Percentiles rank a stretch among this genome's conserved stretches.
Evolutionary conservation across 2,113 vertebrate species (phyloP).

Genomic region (Serilophus lunatus): DNA sequence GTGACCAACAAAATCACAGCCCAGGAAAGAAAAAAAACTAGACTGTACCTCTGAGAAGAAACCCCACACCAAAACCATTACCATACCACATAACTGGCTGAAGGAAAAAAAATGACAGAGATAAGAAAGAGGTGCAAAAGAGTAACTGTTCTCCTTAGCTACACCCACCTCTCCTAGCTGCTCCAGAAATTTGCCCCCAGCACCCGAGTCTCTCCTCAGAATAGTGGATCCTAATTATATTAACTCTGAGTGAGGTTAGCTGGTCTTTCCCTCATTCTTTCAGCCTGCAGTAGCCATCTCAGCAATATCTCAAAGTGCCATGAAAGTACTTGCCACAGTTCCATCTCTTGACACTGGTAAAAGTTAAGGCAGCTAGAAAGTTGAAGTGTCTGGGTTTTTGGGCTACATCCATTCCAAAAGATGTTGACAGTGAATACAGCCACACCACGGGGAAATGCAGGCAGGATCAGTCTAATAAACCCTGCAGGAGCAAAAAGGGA

Average conservation of each 20-base stretch:
- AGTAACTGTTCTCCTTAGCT: neutral
- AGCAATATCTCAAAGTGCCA: neutral
- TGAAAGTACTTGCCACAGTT: neutral
- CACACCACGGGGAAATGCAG: neutral
- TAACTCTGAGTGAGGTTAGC: neutral
- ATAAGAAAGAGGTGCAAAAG: neutral
- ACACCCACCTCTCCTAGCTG: neutral
- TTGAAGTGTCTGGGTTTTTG: fast-evolving
- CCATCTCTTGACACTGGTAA: neutral
- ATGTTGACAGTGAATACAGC: neutral
- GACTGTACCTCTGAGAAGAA: neutral
- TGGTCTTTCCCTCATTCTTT: neutral
- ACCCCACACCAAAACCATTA: neutral
- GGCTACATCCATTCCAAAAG: neutral
- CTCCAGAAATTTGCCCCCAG: neutral
- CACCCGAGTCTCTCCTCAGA: neutral
- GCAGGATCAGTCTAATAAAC: neutral
- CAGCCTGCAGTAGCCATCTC: neutral
- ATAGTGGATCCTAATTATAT: neutral
- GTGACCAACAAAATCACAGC: neutral
- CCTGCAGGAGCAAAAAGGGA: neutral
- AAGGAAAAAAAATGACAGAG: neutral
- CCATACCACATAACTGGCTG: neutral
- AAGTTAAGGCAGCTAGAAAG: neutral
- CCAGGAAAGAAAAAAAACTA: neutral